Evolutionary conservation across 2,113 vertebrate species (phyloP), one percentile per base, ranked within the genome.

Genomic region (Sylvilagus bachmani): DNA sequence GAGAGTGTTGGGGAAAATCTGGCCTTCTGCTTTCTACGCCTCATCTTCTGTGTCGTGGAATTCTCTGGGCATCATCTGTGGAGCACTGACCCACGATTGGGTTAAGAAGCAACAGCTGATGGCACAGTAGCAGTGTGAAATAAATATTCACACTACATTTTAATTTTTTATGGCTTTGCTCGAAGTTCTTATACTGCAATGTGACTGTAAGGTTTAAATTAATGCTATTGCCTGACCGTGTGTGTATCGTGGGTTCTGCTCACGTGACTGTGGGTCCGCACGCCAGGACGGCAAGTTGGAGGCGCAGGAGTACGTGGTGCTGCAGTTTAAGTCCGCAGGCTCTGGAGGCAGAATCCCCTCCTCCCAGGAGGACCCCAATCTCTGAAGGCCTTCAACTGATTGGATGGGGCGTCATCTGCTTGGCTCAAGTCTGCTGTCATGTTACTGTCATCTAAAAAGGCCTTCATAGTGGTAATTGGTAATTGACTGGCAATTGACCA

Each of bases 91-190:
- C 12, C 10, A n/a, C 3, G 4, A 1, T 13, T 71, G n/a, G 38
- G 8, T 86, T 82, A 51, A 79, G 73, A 67, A 82, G 58, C 38
- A 94, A 78, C 53, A 61, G 53, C 77, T 67, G 13, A 53, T 67
- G 61, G 17, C 55, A 36, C 31, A 73, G 10, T 64, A n/a, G 17
- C 16, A 58, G 2, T 33, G 5, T 44, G n/a, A 89, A 87, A 66
- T 55, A 19, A 93, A 86, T 21, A 24, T 51, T 70, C 31, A 67
- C 5, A 16, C n/a, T 64, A 21, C 14, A 13, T 88, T 86, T 79
- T 62, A 75, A 31, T 78, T 91, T 90, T 89, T 84, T 51, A 19
- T 81, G 38, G 12, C 82, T 96, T 74, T 69, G 21, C 58, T 79
- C 70, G 53, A 36, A 16, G 6, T 51, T 93, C 36, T 86, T 25